Conservation (phyloP, 2,797 vertebrate species). For the Pteropus rufus region DNA sequence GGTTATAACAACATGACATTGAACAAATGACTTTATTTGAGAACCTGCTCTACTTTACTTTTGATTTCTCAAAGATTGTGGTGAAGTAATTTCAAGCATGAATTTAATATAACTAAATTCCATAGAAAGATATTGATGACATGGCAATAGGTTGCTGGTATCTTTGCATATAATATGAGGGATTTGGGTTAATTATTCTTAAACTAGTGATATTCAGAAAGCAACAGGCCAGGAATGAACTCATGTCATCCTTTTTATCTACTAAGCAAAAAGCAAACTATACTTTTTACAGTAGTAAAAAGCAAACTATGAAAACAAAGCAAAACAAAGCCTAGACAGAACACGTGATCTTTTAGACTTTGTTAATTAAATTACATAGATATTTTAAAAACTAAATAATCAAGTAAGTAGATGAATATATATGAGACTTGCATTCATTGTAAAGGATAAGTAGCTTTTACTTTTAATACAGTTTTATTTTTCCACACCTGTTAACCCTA, state of each 20-base stretch:
- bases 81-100: not conserved
- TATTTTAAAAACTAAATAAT: not conserved
- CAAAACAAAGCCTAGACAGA: not conserved
- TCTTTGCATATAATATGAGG: not conserved
- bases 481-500: not conserved
- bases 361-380: not conserved
- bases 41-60: not conserved
- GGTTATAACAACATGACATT: not conserved
- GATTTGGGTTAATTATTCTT: not conserved
- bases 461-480: not conserved
- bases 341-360: not conserved
- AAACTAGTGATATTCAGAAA: not conserved
- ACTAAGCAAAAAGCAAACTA: not conserved
- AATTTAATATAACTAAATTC: not conserved
- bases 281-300: not conserved
- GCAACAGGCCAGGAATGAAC: not conserved
- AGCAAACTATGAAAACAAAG: not conserved
- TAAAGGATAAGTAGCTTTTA: not conserved
- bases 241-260: not conserved
- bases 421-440: not conserved
- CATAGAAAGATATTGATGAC: not conserved
- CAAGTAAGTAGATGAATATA: not conserved
- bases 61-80: not conserved
- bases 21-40: not conserved
- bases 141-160: not conserved